A percentile compares a stretch with the other conserved stretches of the same genome.
Evolutionary conservation across 2,113 vertebrate genomes (phyloP).

Genomic region (Prionailurus viverrinus): DNA sequence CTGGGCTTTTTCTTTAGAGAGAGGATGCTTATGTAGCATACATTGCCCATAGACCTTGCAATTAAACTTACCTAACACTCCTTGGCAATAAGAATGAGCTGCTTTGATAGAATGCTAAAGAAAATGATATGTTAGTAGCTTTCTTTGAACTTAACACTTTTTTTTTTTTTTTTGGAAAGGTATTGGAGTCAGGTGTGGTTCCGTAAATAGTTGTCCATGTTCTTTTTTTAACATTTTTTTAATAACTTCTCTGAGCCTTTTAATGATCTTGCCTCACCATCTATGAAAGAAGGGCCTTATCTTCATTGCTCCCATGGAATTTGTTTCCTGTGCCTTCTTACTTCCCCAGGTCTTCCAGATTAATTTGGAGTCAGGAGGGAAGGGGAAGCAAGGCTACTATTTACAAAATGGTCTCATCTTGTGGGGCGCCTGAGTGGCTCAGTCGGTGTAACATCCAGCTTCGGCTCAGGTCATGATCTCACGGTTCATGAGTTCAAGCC

Average conservation of each 20-base stretch:
- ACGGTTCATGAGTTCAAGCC: too few relatives aligned
- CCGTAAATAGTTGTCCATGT: neutral
- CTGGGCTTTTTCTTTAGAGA: neutral
- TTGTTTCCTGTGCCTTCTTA: neutral
- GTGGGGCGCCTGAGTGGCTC: too few relatives aligned
- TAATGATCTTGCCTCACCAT: neutral
- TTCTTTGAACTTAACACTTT: conserved; percentile 26
- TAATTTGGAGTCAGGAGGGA: neutral
- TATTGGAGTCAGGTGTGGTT: neutral
- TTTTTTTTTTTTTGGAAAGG: neutral
- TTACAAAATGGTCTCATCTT: neutral
- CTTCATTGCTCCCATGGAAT: neutral
- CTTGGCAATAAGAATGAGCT: neutral
- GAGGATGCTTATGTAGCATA: neutral
- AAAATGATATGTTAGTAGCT: neutral
- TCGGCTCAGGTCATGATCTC: too few relatives aligned
- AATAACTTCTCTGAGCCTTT: neutral
- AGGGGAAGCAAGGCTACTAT: neutral
- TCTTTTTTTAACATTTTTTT: conserved; percentile 27
- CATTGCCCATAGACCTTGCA: neutral
- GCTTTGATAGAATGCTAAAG: neutral
- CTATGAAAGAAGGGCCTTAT: neutral
- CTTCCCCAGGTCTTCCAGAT: neutral
- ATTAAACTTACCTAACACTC: neutral
- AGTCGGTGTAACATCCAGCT: too few relatives aligned